phyloP scores from a whole-genome alignment of 2,113 vertebrate species.

The Strix uralensis region DNA sequence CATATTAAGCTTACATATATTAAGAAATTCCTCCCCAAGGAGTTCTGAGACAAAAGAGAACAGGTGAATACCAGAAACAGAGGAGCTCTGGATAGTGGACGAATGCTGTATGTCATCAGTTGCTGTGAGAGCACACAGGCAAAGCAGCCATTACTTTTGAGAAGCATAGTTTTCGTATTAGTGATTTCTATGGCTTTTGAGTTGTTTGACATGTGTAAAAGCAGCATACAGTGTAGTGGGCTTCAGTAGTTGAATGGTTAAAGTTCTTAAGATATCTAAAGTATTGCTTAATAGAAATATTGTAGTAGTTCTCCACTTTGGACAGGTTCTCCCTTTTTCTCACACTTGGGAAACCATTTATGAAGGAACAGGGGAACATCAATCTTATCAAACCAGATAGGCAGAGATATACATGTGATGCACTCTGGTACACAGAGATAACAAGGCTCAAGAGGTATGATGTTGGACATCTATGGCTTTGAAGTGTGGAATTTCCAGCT shows the following conservation, averaged over 20 bases:
- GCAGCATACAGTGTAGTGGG: neutral
- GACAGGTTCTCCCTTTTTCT: neutral
- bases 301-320: neutral
- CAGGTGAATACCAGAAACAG: neutral
- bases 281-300: neutral
- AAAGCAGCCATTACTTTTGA: neutral
- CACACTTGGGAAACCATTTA: neutral
- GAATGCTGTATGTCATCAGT: neutral
- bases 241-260: neutral
- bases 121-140: neutral
- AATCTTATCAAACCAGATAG: neutral
- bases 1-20: neutral
- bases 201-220: neutral
- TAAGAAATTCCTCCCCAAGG: neutral
- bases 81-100: neutral
- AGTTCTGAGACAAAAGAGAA: neutral
- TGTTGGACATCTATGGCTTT: neutral
- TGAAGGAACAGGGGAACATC: neutral
- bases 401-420: neutral
- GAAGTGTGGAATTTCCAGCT: neutral
- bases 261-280: neutral
- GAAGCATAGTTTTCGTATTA: neutral
- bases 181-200: neutral
- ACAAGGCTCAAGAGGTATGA: neutral
- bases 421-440: neutral